phyloP scores from a whole-genome alignment of 1,140 invertebrate species.

The Pissodes strobi region DNA sequence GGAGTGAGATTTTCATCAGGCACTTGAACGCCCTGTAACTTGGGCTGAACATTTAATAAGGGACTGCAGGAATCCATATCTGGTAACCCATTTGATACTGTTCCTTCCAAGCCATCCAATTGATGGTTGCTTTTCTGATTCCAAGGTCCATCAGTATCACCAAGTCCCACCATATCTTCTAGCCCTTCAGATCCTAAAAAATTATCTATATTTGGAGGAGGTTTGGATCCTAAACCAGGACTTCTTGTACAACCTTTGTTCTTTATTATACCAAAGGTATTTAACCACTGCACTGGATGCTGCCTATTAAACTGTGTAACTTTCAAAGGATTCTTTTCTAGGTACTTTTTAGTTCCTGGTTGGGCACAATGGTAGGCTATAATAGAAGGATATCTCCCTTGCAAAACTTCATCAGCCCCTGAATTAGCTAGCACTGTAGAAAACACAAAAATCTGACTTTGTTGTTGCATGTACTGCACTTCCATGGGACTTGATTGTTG shows the following conservation, averaged over 20 bases:
- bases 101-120: conserved; percentile 50
- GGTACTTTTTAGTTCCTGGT: conserved; percentile 91
- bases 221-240: conserved; percentile 48
- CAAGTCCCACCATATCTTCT: conserved; percentile 59
- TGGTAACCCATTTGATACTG: conserved; percentile 52
- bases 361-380: conserved; percentile 95
- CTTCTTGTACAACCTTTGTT: conserved; percentile 67
- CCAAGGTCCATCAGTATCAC: conserved; percentile 53
- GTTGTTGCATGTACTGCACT: conserved; percentile 90
- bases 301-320: conserved; percentile 83
- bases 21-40: conserved; percentile 81
- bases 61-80: conserved; percentile 58
- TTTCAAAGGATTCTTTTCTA: conserved; percentile 92
- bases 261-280: conserved; percentile 77
- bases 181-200: conserved; percentile 60
- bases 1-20: conserved; percentile 96
- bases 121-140: conserved; percentile 55
- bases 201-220: conserved; percentile 54
- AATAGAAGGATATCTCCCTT: conserved; percentile 87
- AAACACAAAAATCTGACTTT: conserved; percentile 98
- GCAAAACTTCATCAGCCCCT: conserved; percentile 88
- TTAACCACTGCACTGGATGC: conserved; percentile 80
- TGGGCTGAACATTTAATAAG: conserved; percentile 62
- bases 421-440: conserved; percentile 92
- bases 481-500: conserved; percentile 78